Conservation (phyloP, 2,113 vertebrate genomes). For the Rhabdomys dilectus region DNA sequence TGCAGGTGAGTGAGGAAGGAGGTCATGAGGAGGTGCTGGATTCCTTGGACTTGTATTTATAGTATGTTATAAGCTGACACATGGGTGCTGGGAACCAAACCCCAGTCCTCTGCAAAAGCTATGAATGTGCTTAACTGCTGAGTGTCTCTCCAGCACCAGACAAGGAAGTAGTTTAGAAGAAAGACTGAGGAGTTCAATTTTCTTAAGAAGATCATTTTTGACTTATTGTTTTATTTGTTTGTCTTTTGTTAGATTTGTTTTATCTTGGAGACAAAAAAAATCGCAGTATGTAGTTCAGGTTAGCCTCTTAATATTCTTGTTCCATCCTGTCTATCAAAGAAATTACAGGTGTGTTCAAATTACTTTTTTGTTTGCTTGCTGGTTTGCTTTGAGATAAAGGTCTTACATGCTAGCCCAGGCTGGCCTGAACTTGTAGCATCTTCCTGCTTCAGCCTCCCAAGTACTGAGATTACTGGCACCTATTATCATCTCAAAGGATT, state of each 20-base stretch:
- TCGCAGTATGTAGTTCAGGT: background rate
- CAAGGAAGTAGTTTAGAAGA: conserved; percentile 52
- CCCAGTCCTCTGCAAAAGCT: background rate
- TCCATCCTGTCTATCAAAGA: background rate
- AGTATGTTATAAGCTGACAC: background rate
- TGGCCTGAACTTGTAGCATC: background rate
- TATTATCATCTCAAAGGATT: background rate
- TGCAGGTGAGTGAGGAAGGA: background rate
- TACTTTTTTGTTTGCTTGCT: background rate
- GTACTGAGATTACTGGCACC: background rate
- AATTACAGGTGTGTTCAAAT: background rate
- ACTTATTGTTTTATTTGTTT: background rate
- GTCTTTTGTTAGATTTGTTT: background rate
- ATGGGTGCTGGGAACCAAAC: background rate
- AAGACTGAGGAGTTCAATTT: conserved; percentile 29
- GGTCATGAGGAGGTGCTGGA: background rate
- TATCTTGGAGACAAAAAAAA: background rate
- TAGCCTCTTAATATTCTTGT: background rate
- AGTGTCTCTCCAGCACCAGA: background rate
- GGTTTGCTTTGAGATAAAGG: background rate
- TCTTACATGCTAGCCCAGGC: background rate
- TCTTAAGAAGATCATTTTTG: conserved; percentile 59
- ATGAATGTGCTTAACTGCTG: background rate
- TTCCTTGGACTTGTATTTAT: background rate
- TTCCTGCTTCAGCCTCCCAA: background rate